Percentiles rank a stretch among this genome's conserved stretches.
These are phyloP conservation scores for Nephrotoma appendiculata DNA, from an alignment of 2,888 invertebrate genomes.

Conservation along the genomic window DNA sequence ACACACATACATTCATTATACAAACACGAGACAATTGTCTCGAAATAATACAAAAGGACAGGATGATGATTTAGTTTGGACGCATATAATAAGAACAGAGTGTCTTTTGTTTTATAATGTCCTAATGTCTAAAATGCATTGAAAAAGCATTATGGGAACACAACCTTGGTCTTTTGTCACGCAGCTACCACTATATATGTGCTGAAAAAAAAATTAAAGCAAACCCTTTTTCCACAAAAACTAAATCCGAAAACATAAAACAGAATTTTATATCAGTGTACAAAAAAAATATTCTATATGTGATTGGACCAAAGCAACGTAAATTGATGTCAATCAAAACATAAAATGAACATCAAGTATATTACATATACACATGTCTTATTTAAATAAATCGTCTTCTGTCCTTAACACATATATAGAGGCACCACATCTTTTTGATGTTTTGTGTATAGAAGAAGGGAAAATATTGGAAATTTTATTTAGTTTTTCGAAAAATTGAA, in stretches of 20 bases:
- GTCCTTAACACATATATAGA: background rate
- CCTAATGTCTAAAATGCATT: background rate
- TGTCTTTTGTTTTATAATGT: background rate
- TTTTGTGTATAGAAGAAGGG: background rate
- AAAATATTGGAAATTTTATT: background rate
- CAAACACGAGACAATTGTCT: background rate
- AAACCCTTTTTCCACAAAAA: background rate
- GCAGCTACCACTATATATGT: too few species aligned
- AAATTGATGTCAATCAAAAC: background rate
- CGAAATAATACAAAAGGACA: background rate
- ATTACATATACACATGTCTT: background rate
- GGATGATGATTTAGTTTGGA: background rate
- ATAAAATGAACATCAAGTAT: background rate
- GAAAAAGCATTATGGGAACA: background rate
- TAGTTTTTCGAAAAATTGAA: background rate
- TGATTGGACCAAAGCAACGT: background rate
- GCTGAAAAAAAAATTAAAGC: background rate
- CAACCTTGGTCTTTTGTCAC: background rate
- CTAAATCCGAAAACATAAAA: background rate
- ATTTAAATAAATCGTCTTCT: background rate
- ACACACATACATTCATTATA: background rate
- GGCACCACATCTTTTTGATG: background rate
- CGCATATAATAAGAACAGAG: background rate
- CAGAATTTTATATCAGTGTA: background rate
- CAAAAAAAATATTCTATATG: background rate